Percentiles rank a stretch among this genome's conserved stretches.
Conservation (phyloP, 2,113 vertebrate genomes). For the Phodopus roborovskii region DNA sequence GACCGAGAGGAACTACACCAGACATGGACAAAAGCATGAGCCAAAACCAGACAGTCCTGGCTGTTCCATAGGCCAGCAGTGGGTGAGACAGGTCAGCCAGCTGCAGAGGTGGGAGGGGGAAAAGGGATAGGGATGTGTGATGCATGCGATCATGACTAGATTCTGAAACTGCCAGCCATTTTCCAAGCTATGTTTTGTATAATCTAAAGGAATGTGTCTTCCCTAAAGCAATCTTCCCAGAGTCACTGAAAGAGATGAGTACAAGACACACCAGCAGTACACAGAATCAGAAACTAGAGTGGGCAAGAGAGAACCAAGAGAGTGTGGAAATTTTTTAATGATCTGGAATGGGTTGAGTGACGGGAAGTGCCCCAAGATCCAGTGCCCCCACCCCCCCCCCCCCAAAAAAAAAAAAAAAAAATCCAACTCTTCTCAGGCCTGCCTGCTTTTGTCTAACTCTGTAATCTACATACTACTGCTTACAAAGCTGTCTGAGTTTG, state of each 20-base stretch:
- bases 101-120: slow-evolving; percentile 85
- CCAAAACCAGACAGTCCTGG: slow-evolving; percentile 94
- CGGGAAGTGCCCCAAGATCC: slow-evolving; percentile 88
- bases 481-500: slow-evolving; percentile 86
- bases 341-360: slow-evolving; percentile 90
- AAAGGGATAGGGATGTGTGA: slow-evolving; percentile 82
- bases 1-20: slow-evolving; percentile 93
- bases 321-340: slow-evolving; percentile 79
- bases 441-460: slow-evolving; percentile 91
- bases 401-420: background rate
- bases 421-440: slow-evolving; percentile 79
- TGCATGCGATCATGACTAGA: slow-evolving; percentile 84
- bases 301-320: slow-evolving; percentile 57
- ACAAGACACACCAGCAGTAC: slow-evolving; percentile 42
- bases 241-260: slow-evolving; percentile 28
- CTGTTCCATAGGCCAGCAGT: slow-evolving; percentile 89
- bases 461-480: slow-evolving; percentile 87
- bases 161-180: slow-evolving; percentile 85
- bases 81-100: slow-evolving; percentile 92
- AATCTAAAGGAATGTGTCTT: slow-evolving; percentile 81
- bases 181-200: slow-evolving; percentile 83
- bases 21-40: slow-evolving; percentile 96
- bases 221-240: slow-evolving; percentile 51
- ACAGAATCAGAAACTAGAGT: slow-evolving; percentile 66
- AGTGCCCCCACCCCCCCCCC: slow-evolving; percentile 5